Base-by-base conservation (phyloP, 2,113 vertebrate species). In the Rhinichthys klamathensis region DNA sequence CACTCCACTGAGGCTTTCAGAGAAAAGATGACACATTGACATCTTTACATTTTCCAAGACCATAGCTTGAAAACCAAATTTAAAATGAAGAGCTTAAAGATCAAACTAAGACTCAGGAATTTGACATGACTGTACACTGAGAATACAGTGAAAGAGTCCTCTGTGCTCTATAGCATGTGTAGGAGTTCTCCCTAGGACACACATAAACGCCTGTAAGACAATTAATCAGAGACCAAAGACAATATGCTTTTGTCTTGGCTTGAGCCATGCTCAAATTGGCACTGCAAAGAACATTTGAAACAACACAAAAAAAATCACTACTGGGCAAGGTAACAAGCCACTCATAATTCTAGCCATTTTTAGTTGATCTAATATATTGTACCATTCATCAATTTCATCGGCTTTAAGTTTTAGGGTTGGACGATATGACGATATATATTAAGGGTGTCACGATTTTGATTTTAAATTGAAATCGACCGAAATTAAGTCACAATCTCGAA, bases 141-240 rank as follows among this genome's bases (percentile, higher is more conserved):
- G 25, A 51, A 51, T 51, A 23, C 18, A 49, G 61, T 69, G 60
- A 81, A 80, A 63, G 61, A 81, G 25, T 30, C n/a, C 27, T 77
- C 60, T 65, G 58, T 84, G n/a, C 25, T 13, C 41, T 38, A 41
- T 12, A 25, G 27, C n/a, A 41, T 77, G 58, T 38, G 44, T 54
- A 54, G 41, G 74, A 77, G 38, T 21, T 7, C 30, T 54, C 46
- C 18, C 13, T 46, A 27, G 13, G 51, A 63, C 12, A 2, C 5
- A 3, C 56, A 77, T 54, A 73, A 72, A 83, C 1, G 44, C 7
- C 18, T 27, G 41, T 21, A 80, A 80, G 63, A 69, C 74, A 85
- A 69, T 58, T n/a, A 79, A 79, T 85, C 49, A 79, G 10, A 80
- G 49, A 85, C 51, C 67, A 61, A 69, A 69, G 11, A 72, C 65